Conservation (phyloP, 2,113 vertebrate species). For the Cygnus atratus region DNA sequence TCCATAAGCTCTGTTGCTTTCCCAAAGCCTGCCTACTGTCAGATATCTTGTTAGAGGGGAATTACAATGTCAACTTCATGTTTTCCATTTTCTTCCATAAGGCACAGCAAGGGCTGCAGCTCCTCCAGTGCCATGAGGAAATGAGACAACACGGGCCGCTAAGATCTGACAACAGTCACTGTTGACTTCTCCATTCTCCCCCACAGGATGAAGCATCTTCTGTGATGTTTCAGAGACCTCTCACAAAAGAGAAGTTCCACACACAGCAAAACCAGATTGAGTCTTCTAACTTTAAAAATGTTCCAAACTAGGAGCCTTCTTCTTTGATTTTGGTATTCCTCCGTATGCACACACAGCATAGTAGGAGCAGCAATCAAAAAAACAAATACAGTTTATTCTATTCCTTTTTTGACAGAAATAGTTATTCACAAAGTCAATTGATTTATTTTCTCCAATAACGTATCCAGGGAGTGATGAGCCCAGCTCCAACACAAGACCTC, state of each 20-base stretch:
- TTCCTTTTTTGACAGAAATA: background rate
- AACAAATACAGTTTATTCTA: background rate
- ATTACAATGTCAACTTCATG: background rate
- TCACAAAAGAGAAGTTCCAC: background rate
- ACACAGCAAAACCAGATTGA: background rate
- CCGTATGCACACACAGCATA: accelerated
- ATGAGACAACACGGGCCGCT: background rate
- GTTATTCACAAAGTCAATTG: background rate
- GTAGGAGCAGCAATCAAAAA: background rate
- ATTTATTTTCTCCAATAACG: background rate
- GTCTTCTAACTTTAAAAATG: background rate
- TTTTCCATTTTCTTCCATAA: background rate
- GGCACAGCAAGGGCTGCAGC: background rate
- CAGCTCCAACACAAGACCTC: background rate
- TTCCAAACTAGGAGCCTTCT: background rate
- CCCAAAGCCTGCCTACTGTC: background rate
- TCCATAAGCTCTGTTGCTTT: background rate
- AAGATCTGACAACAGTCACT: background rate
- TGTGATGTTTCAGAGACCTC: background rate
- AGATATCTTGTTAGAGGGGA: background rate
- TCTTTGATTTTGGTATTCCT: background rate
- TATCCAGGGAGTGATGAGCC: background rate
- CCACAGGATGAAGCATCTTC: background rate
- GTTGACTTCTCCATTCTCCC: background rate
- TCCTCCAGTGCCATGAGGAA: background rate